phyloP scores from a whole-genome alignment of 2,113 vertebrate genomes.

The Larimichthys crocea region DNA sequence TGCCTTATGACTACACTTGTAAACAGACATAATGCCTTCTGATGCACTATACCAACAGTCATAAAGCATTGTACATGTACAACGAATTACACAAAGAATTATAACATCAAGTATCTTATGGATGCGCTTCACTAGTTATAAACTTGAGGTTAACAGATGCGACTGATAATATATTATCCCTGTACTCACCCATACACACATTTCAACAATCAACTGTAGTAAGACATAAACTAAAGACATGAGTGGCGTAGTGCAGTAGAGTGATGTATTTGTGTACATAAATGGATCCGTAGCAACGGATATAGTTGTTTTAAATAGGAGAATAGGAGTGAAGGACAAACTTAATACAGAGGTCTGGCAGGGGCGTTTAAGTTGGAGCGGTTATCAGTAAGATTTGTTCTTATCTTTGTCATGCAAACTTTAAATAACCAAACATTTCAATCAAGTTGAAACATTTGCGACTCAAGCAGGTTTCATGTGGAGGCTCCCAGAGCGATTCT shows the following conservation, averaged over 20 bases:
- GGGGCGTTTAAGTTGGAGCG: conserved; percentile 7
- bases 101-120: no score
- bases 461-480: neutral
- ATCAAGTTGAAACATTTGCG: neutral
- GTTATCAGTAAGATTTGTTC: conserved; percentile 1
- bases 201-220: no score
- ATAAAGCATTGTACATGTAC: no score
- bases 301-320: neutral
- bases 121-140: no score
- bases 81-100: no score
- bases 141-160: no score
- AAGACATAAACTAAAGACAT: no score
- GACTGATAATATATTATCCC: no score
- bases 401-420: neutral
- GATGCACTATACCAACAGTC: no score
- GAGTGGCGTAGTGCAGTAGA: neutral
- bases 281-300: neutral
- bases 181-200: no score
- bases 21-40: no score
- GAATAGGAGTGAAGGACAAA: neutral
- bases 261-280: neutral
- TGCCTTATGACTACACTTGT: no score
- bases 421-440: neutral
- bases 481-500: neutral
- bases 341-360: neutral